These are phyloP conservation scores for Planiliza haematocheilus DNA, from an alignment of 2,113 vertebrate genomes.

Conservation along the genomic window DNA sequence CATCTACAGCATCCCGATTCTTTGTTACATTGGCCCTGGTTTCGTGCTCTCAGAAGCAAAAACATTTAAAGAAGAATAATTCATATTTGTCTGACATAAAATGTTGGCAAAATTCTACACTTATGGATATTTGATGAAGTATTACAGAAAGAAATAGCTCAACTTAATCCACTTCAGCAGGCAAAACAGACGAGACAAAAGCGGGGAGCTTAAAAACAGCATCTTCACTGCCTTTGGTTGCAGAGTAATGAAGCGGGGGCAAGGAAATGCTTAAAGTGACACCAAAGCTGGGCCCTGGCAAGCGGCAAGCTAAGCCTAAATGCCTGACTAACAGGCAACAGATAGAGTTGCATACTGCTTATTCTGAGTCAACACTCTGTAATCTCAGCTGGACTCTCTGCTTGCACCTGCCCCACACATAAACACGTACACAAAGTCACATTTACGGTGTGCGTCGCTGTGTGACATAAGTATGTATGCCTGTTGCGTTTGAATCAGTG, in stretches of 20 bases:
- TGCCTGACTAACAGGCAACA: constrained; percentile 85
- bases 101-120: too few species aligned
- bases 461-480: constrained; percentile 23
- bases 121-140: background rate
- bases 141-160: background rate
- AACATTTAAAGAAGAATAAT: background rate
- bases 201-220: constrained; percentile 7
- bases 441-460: constrained; percentile 79
- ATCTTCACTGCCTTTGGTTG: constrained; percentile 36
- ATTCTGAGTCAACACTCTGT: constrained; percentile 93
- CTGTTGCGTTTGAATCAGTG: constrained; percentile 7
- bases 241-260: constrained; percentile 38
- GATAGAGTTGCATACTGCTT: constrained; percentile 88
- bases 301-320: constrained; percentile 86
- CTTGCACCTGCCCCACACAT: constrained; percentile 79
- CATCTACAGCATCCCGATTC: background rate
- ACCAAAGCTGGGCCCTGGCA: constrained; percentile 88
- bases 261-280: constrained; percentile 80
- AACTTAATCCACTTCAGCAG: background rate
- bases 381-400: constrained; percentile 83
- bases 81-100: background rate
- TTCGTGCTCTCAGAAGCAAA: constrained; percentile 39
- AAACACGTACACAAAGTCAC: constrained; percentile 55
- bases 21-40: constrained; percentile 28
- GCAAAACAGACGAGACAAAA: constrained; percentile 24